Base-by-base conservation (phyloP, 2,888 invertebrate species). In the Volucella bombylans region DNA sequence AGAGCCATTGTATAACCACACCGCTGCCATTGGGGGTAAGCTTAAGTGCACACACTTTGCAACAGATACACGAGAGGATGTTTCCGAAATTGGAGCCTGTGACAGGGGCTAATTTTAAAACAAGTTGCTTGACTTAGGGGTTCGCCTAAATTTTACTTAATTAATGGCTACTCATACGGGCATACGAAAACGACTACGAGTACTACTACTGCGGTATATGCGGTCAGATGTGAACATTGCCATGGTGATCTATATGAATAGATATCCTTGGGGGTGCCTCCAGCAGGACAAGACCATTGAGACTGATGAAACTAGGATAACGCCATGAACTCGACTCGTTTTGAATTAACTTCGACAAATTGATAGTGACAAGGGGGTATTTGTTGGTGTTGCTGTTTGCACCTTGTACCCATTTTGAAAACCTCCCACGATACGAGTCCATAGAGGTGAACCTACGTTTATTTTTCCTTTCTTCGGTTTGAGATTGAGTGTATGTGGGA, bases 111-210 rank as follows among this genome's bases (percentile, higher is more conserved):
- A 79, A 72, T 79, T 72, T 64, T 55, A 62, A 59, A 83, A 76
- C 61, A 69, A 67, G 76, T 57, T 76, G 54, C 65, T 80, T 39
- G 69, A 83, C 65, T 45, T 71, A 80, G 61, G 47, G 68, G 71
- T 67, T 85, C 50, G 76, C 77, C 85, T 72, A 72, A 77, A 77
- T 81, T 77, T 69, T 68, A 54, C 67, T 81, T 77, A 85, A 85
- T 81, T 85, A 85, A 85, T 85, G 57, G 49, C 76, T 52, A 15
- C 52, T 71, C 61, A 74, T 38, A 45, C 49, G 45, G 45, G 6
- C 31, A 31, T 31, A 31, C 31, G 31, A 31, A 31, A 31, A 31
- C 31, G 31, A 31, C 0, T 69, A 47, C 11, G 39, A 12, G 9
- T 31, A 6, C 31, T 4, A 41, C n/a, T n/a, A n/a, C n/a, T n/a